Percentiles rank a stretch among this genome's conserved stretches.
phyloP scores from a whole-genome alignment of 2,888 invertebrate species.

The Amorpha juglandis region DNA sequence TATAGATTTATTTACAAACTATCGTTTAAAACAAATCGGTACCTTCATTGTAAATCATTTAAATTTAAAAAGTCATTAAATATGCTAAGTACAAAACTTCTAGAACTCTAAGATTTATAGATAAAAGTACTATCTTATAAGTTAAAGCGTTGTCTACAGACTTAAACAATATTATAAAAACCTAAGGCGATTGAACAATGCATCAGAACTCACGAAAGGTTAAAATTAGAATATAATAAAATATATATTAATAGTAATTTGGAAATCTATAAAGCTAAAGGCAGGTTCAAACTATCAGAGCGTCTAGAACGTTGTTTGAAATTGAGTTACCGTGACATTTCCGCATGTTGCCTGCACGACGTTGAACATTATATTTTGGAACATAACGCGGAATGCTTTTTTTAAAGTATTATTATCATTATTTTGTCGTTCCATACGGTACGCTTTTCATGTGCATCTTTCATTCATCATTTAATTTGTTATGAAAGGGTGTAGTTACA shows the following conservation, averaged over 20 bases:
- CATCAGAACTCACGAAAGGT: too few relatives aligned
- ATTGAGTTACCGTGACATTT: slow-evolving; percentile 41
- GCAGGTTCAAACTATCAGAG: slow-evolving; percentile 45
- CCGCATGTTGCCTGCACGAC: slow-evolving; percentile 77
- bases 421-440: slow-evolving; percentile 57
- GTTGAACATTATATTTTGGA: slow-evolving; percentile 56
- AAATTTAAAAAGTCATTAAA: background rate
- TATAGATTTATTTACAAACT: slow-evolving; percentile 24
- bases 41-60: background rate
- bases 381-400: slow-evolving; percentile 66
- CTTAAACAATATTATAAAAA: background rate
- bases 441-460: slow-evolving; percentile 75
- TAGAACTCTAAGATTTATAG: too few relatives aligned
- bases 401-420: slow-evolving; percentile 46
- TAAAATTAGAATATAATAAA: background rate
- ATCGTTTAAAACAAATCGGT: background rate
- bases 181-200: too few relatives aligned
- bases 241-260: background rate
- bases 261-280: background rate
- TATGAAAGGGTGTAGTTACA: slow-evolving; percentile 31
- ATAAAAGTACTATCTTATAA: background rate
- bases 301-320: slow-evolving; percentile 48
- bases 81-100: background rate
- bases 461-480: slow-evolving; percentile 45
- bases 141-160: background rate